Evolutionary conservation across 2,888 invertebrate genomes (phyloP).

Genomic region (Calameuta pallipes): DNA sequence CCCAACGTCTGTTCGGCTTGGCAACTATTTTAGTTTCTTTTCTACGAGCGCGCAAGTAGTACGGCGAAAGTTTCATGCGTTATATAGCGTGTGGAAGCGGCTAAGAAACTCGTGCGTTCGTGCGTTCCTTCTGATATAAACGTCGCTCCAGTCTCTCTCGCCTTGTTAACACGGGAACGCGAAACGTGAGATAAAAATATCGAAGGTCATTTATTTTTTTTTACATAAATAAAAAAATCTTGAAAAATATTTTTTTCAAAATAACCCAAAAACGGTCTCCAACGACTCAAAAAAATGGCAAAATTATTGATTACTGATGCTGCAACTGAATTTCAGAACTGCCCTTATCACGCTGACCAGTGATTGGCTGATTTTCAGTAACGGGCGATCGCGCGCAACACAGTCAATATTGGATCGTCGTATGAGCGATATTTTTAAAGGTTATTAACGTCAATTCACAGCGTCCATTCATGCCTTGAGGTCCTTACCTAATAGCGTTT

Average conservation of each 20-base stretch:
- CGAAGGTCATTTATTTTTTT: too few relatives aligned
- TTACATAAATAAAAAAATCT: too few relatives aligned
- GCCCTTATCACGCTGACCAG: not conserved
- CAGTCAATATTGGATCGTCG: not conserved
- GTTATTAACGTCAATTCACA: conserved; percentile 5
- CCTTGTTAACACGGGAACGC: not conserved
- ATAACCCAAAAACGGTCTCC: too few relatives aligned
- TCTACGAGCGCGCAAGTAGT: conserved; percentile 6
- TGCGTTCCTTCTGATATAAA: not conserved
- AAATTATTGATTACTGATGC: not conserved
- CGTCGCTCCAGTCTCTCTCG: not conserved
- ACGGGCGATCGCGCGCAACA: not conserved
- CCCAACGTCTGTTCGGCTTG: not conserved
- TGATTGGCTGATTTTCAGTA: not conserved
- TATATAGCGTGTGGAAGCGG: not conserved
- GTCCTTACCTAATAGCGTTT: not conserved
- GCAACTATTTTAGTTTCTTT: conserved; percentile 20
- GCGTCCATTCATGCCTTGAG: not conserved
- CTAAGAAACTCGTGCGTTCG: conserved; percentile 1
- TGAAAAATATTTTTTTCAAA: too few relatives aligned
- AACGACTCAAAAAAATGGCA: not conserved
- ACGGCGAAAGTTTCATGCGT: conserved; percentile 18
- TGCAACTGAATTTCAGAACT: not conserved
- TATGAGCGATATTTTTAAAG: not conserved
- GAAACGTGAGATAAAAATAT: not conserved